phyloP scores from a whole-genome alignment of 2,888 invertebrate species.

The Netelia inedita region DNA sequence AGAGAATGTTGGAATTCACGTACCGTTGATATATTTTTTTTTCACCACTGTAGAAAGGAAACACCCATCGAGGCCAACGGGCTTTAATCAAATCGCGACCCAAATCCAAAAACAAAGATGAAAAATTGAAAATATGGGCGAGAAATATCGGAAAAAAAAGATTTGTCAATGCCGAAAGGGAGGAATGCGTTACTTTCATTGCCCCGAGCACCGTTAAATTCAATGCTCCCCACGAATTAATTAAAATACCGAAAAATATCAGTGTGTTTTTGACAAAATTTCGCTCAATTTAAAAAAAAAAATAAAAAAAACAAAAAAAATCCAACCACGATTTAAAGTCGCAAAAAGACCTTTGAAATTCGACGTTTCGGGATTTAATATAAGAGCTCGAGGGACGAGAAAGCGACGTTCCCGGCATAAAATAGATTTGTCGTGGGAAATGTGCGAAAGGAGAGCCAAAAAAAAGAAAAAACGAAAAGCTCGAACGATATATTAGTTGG shows the following conservation, averaged over 20 bases:
- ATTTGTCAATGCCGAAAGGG: no score
- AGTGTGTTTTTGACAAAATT: neutral
- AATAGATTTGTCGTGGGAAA: conserved; percentile 2
- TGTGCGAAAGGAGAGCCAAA: neutral
- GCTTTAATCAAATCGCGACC: no score
- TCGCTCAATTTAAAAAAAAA: neutral
- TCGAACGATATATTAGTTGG: conserved; percentile 14
- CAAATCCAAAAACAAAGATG: no score
- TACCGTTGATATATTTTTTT: neutral
- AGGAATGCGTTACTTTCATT: no score
- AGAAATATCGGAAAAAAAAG: no score
- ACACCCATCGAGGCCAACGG: no score
- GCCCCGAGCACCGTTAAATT: no score
- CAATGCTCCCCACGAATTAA: neutral
- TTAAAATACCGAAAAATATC: neutral
- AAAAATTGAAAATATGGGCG: no score
- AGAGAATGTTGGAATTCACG: neutral
- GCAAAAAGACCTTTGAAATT: neutral
- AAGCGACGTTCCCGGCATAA: neutral
- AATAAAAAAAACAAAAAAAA: neutral
- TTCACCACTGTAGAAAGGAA: neutral
- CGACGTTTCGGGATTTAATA: neutral
- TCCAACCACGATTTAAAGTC: neutral
- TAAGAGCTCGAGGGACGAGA: neutral
- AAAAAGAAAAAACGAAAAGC: neutral